Base-by-base conservation (phyloP, 2,113 vertebrate species). In the Micronisus gabar region DNA sequence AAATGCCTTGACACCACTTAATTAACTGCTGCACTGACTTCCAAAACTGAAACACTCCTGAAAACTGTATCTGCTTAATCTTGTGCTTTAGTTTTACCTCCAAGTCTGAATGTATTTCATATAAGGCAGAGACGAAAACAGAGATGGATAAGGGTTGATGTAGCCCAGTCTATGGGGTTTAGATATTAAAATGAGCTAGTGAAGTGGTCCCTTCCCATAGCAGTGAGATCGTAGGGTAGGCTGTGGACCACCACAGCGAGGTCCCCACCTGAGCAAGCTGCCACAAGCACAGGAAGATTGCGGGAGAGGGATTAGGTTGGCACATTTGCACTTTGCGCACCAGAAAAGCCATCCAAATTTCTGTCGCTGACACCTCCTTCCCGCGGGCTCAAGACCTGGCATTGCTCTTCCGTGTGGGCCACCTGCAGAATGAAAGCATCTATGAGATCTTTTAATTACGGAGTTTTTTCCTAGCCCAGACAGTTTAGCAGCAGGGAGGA, bases 381-480 rank as follows among this genome's bases (percentile, higher is more conserved):
- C 76, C 6, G 6, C 7, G 3, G 32, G 45, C 76, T 93, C 1
- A 3, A 86, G 32, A 68, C 18, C 40, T 53, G 59, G 58, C n/a
- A 56, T 27, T 71, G 34, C 30, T 56, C 6, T 26, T 80, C 36
- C 4, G 0, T n/a, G 20, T 43, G 72, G 48, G 63, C 36, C 29
- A 36, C 66, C 56, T 70, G 86, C 86, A 76, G 58, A 68, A 38
- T 59, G 25, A 88, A 83, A 68, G 23, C 20, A 23, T 38, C 66
- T 27, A 3, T 29, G 40, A 72, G 43, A n/a, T 45, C 29, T 86
- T 65, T 53, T 65, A n/a, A 47, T 85, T 50, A 29, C 3, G 4
- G 32, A 0, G 0, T 0, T 26, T 70, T 53, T 52, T 50, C 3
- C 30, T 70, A 81, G 14, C 10, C 4, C 32, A 61, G 62, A 29